Base-by-base conservation (phyloP, 64 coral and sea anemone genomes). In the Dendronephthya gigantea region DNA sequence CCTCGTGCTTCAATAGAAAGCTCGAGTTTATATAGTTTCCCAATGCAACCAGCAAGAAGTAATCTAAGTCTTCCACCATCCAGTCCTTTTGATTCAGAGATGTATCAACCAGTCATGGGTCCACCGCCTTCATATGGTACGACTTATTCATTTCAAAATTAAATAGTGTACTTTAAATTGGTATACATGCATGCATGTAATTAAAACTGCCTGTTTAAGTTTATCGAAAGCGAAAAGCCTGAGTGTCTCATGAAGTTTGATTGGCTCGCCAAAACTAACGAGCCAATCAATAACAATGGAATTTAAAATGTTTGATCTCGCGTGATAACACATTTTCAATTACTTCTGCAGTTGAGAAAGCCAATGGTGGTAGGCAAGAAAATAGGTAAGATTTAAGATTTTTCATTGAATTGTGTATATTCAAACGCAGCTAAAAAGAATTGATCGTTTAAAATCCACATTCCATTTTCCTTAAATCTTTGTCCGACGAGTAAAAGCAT, bases 1-100 rank as follows among this genome's bases (percentile, higher is more conserved):
- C 72, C 72, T 35, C 72, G 72, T 36, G 72, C 72, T 39, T 79
- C 72, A 0, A 79, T 79, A 79, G 72, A 79, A 34, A 79, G 72
- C 72, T 79, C 72, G 1, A 79, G 72, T 34, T 79, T 79, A 29
- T 39, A 79, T 16, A 39, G 72, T 79, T 79, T 79, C 37, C 72
- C 72, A 29, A 39, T n/a, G n/a, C n/a, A n/a, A n/a, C n/a, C 72
- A 17, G 19, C 15, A 33, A 30, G 15, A 4, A 12, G 16, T 9
- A 39, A 34, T 34, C 72, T 39, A n/a, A n/a, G n/a, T 35, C 9
- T 33, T 36, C 1, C 72, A 34, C 15, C 36, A 36, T 16, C 32
- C 3, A 39, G 72, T 36, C 17, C 36, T 79, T 79, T 39, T 34
- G 72, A 79, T 14, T 12, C 72, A 36, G 72, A 79, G 30, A 34